Percentiles rank a stretch among this genome's conserved stretches.
Conservation (phyloP, 1,140 invertebrate genomes). For the Lethocerus indicus region DNA sequence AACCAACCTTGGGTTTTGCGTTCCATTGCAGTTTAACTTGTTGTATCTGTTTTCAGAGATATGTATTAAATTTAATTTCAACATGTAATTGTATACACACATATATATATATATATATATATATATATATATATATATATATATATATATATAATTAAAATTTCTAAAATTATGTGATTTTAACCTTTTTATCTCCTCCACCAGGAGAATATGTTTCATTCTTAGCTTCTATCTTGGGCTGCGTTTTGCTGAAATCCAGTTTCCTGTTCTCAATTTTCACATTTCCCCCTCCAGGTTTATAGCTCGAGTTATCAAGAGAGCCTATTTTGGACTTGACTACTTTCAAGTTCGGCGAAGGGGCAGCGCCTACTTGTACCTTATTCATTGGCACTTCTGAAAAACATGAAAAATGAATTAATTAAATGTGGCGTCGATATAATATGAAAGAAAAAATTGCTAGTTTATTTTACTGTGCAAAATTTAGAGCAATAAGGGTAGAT, state of each 20-base stretch:
- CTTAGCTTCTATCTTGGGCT: conserved; percentile 71
- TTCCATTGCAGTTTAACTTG: conserved; percentile 82
- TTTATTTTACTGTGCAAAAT: too few relatives aligned
- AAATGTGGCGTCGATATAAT: too few relatives aligned
- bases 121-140: not conserved
- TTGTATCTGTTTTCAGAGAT: conserved; percentile 41
- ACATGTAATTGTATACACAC: too few relatives aligned
- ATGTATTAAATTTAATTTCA: not conserved
- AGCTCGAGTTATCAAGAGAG: conserved; percentile 76
- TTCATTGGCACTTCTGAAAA: conserved; percentile 71
- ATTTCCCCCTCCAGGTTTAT: conserved; percentile 82
- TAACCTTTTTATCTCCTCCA: conserved; percentile 83
- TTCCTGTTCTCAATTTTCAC: conserved; percentile 81
- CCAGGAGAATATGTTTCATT: conserved; percentile 78
- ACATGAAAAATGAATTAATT: conserved; percentile 9
- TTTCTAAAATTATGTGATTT: not conserved
- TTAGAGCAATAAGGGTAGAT: too few relatives aligned
- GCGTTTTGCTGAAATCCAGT: conserved; percentile 58
- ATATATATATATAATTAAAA: not conserved
- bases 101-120: not conserved
- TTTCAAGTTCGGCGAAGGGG: conserved; percentile 80
- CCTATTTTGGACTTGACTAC: conserved; percentile 86
- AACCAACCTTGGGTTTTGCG: conserved; percentile 83
- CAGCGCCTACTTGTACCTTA: conserved; percentile 77
- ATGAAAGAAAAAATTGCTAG: too few relatives aligned